Conservation (phyloP, 2,888 invertebrate genomes). For the Drosophila picticornis region DNA sequence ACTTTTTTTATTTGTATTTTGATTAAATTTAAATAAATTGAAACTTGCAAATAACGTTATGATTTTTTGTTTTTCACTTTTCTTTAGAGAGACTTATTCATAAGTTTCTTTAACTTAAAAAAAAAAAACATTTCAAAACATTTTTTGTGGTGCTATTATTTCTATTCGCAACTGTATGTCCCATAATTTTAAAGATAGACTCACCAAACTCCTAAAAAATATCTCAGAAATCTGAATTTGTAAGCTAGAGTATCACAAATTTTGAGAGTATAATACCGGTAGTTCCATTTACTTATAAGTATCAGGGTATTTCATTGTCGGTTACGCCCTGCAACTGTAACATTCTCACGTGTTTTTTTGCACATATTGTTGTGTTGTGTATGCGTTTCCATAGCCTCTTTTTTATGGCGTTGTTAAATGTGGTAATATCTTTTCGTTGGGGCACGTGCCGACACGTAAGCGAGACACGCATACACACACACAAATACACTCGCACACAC, state of each 20-base stretch:
- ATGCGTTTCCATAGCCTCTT: conserved; percentile 30
- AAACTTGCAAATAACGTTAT: too few species aligned
- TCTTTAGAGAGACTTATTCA: not conserved
- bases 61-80: too few species aligned
- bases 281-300: not conserved
- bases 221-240: not conserved
- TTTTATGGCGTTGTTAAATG: conserved; percentile 62
- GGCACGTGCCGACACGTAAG: conserved; percentile 68
- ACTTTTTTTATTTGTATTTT: too few species aligned
- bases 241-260: not conserved
- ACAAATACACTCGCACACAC: conserved; percentile 5
- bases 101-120: not conserved
- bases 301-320: not conserved
- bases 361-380: conserved; percentile 39
- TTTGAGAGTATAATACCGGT: not conserved
- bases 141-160: not conserved
- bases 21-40: too few species aligned
- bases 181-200: not conserved
- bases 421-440: conserved; percentile 57
- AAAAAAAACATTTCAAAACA: not conserved
- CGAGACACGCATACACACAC: conserved; percentile 18
- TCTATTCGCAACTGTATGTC: not conserved
- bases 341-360: conserved; percentile 29
- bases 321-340: not conserved
- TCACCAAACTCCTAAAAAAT: too few species aligned